Evolutionary conservation across 2,113 vertebrate genomes (phyloP).

Genomic region (Gopherus flavomarginatus): DNA sequence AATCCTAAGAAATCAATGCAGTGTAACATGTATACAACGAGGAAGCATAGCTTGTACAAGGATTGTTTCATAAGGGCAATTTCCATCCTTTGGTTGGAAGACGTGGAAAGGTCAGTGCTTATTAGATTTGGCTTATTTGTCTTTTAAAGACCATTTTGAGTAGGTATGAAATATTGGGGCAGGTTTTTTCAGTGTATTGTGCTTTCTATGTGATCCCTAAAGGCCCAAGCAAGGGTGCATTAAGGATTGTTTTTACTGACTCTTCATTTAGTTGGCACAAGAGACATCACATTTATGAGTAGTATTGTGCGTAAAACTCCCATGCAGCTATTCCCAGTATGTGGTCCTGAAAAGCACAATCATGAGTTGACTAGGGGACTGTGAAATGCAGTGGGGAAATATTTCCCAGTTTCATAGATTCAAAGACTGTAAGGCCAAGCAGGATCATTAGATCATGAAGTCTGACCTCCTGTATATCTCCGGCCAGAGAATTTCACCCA

Average conservation of each 20-base stretch:
- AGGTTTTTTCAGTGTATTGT: no score
- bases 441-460: neutral
- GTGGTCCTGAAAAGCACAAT: neutral
- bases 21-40: neutral
- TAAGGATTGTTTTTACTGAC: neutral
- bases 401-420: neutral
- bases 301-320: neutral
- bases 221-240: neutral
- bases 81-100: neutral
- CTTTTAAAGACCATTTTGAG: no score
- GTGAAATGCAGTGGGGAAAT: neutral
- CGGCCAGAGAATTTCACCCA: neutral
- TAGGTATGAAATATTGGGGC: no score
- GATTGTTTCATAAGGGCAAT: neutral
- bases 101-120: neutral
- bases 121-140: neutral
- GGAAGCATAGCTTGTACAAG: neutral
- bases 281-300: neutral
- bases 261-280: neutral
- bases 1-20: neutral
- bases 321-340: neutral
- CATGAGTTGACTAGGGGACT: rapidly evolving
- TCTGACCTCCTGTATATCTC: neutral
- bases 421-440: neutral
- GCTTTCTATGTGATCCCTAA: no score